Base-by-base conservation (phyloP, 1,140 invertebrate genomes). In the Olivierus martensii region DNA sequence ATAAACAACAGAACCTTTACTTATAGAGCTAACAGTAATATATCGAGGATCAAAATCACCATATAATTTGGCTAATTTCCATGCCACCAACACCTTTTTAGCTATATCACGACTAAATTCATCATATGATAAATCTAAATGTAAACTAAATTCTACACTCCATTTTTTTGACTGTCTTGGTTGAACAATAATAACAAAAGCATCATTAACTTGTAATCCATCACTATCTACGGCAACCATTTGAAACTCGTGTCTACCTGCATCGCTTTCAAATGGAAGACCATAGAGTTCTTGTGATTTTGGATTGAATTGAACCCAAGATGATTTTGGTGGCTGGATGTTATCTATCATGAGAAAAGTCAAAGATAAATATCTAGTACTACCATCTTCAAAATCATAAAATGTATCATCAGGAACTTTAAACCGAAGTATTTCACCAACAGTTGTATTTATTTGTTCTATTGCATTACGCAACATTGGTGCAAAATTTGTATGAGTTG, bases 211-310 rank as follows among this genome's bases (percentile, higher is more conserved):
- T 37, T 75, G 79, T 47, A 77, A 69, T 34, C 75, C 80, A 15
- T 74, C 77, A 58, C 79, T 80, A 55, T 73, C 71, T 63, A 81
- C 75, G 48, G 80, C 81, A 38, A 67, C 78, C 62, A 92, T 66
- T 55, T 84, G 77, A 66, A 88, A 92, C 59, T 85, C 81, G 51
- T 77, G 77, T 34, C 76, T 73, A 4, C 82, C 82, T 4, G 77
- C 72, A 65, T 90, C 79, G 3, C 69, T 69, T 4, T 71, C 63
- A 38, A 81, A 69, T 5, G 87, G 87, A 21, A 92, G 74, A 2
- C 88, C 89, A 67, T 79, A 90, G 65, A 92, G 88, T 73, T 90
- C 87, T 65, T 88, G 83, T 71, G 88, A 89, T 53, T 82, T 84
- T 3, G 72, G 72, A 64, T 93, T 85, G 65, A 92, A 93, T 66